Percentiles rank a stretch among this genome's conserved stretches.
Conservation (phyloP, 2,113 vertebrate genomes). For the Saimiri boliviensis region DNA sequence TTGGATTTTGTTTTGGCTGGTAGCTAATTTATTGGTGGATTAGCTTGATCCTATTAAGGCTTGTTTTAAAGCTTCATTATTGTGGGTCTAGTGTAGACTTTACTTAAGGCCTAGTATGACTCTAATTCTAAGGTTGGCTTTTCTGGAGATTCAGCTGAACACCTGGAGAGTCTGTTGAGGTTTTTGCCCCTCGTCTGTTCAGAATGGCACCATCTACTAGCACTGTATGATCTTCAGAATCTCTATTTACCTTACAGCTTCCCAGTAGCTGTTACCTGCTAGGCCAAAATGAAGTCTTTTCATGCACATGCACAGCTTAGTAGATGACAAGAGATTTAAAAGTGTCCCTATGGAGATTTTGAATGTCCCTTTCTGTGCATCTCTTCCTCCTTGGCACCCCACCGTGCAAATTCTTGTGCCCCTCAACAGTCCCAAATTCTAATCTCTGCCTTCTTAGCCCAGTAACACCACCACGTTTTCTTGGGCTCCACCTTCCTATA, state of each 20-base stretch:
- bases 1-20: background rate
- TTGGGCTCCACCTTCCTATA: background rate
- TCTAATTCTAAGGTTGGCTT: background rate
- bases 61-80: background rate
- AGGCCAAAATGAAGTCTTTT: background rate
- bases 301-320: rapidly evolving
- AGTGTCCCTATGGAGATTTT: background rate
- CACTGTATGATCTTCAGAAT: background rate
- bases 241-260: background rate
- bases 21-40: background rate
- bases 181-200: background rate
- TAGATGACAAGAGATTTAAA: background rate
- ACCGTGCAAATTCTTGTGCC: background rate
- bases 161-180: background rate
- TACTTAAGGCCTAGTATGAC: background rate
- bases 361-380: background rate
- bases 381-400: background rate
- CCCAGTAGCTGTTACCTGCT: background rate
- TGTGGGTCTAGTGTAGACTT: background rate
- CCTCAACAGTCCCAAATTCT: too few relatives aligned
- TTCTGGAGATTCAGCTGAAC: background rate
- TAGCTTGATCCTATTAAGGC: background rate
- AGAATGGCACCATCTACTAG: background rate
- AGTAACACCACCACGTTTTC: rapidly evolving
- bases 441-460: background rate